Percentiles rank a stretch among this genome's conserved stretches.
phyloP scores from a whole-genome alignment of 2,888 invertebrate species.

The Baronia brevicornis region DNA sequence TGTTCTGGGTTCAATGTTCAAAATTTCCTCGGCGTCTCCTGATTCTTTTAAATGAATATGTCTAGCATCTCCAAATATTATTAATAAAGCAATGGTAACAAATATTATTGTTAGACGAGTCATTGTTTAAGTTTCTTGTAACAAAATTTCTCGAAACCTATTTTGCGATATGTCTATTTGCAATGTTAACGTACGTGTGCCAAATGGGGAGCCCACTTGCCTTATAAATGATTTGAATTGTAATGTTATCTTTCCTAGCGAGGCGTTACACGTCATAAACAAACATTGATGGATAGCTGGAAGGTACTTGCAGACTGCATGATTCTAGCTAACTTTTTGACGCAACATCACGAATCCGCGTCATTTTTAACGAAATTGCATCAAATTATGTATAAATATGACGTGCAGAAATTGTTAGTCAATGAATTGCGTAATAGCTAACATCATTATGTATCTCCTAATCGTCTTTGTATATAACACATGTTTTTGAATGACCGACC shows the following conservation, averaged over 20 bases:
- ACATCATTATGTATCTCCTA: too few species aligned
- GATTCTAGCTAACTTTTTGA: too few species aligned
- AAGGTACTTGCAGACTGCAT: too few species aligned
- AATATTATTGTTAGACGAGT: constrained; percentile 2
- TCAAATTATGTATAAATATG: too few species aligned
- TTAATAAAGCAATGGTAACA: not conserved
- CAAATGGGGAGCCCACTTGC: constrained; percentile 9
- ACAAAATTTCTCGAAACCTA: not conserved
- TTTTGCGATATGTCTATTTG: not conserved
- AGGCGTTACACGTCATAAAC: constrained; percentile 6
- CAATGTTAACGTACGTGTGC: constrained; percentile 7
- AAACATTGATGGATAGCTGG: too few species aligned
- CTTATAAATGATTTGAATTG: constrained; percentile 11
- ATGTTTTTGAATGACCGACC: too few species aligned
- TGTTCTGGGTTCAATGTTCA: constrained; percentile 14
- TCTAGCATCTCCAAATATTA: constrained; percentile 16
- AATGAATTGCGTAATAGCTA: too few species aligned
- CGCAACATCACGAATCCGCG: too few species aligned
- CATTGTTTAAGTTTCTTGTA: constrained; percentile 4
- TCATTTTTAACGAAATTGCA: too few species aligned
- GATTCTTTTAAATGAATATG: constrained; percentile 18
- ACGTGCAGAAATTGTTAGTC: too few species aligned
- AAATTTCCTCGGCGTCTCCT: constrained; percentile 8
- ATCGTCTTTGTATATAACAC: too few species aligned
- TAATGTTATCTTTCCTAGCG: constrained; percentile 9